Conservation (phyloP, 2,113 vertebrate genomes). For the Laticauda laticaudata region DNA sequence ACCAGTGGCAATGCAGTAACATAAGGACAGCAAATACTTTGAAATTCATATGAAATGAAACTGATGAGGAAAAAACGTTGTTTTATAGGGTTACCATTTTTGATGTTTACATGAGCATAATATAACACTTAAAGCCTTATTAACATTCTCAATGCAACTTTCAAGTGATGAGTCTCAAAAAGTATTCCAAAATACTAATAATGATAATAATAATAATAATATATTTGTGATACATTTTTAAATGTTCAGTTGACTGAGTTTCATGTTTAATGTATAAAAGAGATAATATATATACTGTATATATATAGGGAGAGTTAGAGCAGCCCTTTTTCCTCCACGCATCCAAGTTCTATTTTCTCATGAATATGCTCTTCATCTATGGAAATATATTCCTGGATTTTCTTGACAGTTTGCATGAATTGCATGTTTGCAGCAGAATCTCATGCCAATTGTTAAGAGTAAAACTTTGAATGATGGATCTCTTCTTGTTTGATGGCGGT, state of each 20-base stretch:
- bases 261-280: too few relatives aligned
- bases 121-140: background rate
- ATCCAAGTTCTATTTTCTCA: background rate
- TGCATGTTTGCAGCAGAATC: background rate
- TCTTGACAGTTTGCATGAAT: background rate
- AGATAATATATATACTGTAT: background rate
- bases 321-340: background rate
- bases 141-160: background rate
- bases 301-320: background rate
- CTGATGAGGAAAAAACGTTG: constrained; percentile 16
- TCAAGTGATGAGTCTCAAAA: background rate
- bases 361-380: background rate
- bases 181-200: background rate
- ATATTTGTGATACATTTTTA: too few relatives aligned
- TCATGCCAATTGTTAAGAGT: background rate
- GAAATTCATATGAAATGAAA: constrained; percentile 63
- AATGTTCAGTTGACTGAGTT: too few relatives aligned
- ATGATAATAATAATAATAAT: background rate
- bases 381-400: background rate
- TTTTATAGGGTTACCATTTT: background rate
- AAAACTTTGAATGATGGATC: background rate
- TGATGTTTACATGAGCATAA: background rate
- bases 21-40: constrained; percentile 50
- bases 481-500: background rate
- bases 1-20: constrained; percentile 61